Evolutionary conservation across 2,888 invertebrate species (phyloP).

Genomic region (Calameuta idolon): DNA sequence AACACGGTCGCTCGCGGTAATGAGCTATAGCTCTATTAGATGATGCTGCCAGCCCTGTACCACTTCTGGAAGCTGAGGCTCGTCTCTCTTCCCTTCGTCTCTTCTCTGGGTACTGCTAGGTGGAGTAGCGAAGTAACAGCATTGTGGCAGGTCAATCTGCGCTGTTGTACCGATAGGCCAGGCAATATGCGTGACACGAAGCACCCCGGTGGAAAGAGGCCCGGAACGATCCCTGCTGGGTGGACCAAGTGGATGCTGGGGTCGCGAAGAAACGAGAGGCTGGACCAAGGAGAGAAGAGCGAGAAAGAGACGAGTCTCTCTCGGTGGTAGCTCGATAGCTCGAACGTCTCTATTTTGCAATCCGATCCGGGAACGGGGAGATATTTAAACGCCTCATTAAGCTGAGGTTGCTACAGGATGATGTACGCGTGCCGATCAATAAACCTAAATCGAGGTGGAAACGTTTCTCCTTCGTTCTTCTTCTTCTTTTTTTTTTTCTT

Average conservation of each 20-base stretch:
- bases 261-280: neutral
- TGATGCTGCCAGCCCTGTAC: conserved; percentile 3
- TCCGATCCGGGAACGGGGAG: conserved; percentile 1
- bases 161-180: neutral
- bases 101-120: neutral
- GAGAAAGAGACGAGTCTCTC: neutral
- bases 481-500: too few relatives aligned
- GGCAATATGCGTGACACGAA: neutral
- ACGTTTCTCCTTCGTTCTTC: neutral
- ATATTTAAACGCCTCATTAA: conserved; percentile 15
- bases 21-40: conserved; percentile 55
- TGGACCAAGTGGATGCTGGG: neutral
- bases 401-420: neutral
- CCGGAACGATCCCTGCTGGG: neutral
- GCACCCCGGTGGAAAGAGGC: neutral
- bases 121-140: neutral
- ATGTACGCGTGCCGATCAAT: conserved; percentile 8
- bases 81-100: neutral
- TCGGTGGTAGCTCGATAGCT: neutral
- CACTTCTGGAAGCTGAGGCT: neutral
- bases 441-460: conserved; percentile 3
- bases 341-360: conserved; percentile 10
- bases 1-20: conserved; percentile 51
- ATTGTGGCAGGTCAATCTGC: conserved; percentile 31
- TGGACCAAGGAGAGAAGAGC: neutral